A percentile compares a stretch with the other conserved stretches of the same genome.
Evolutionary conservation across 2,888 invertebrate genomes (phyloP).

Genomic region (Dryobotodes eremita): DNA sequence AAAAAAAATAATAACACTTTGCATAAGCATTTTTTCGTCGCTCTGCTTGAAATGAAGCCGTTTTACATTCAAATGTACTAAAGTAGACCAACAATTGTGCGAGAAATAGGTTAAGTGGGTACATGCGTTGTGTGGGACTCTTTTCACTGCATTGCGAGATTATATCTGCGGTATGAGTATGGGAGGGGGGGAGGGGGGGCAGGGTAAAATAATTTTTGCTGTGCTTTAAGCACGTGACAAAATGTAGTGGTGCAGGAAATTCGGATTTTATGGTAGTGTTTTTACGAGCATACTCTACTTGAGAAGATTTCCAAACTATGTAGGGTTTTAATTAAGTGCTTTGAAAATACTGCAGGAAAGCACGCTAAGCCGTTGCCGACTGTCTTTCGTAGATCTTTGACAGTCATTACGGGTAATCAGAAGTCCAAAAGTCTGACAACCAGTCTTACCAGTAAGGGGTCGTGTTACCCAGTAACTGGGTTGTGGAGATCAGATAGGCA

Average conservation of each 20-base stretch:
- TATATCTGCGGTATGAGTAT: conserved; percentile 25
- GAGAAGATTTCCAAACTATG: too few relatives aligned
- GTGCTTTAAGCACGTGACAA: background rate
- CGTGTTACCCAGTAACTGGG: background rate
- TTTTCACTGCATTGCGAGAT: conserved; percentile 59
- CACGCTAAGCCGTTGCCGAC: background rate
- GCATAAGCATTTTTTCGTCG: conserved; percentile 88
- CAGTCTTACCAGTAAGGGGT: background rate
- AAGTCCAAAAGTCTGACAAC: background rate
- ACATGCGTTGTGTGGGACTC: conserved; percentile 65
- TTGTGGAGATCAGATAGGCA: background rate
- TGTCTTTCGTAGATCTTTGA: background rate
- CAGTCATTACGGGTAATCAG: background rate
- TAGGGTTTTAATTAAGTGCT: background rate
- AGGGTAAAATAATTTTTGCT: conserved; percentile 9
- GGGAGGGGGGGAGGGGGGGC: background rate
- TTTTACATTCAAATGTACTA: conserved; percentile 81
- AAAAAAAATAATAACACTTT: conserved; percentile 89
- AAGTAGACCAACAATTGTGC: conserved; percentile 74
- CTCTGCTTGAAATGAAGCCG: conserved; percentile 73
- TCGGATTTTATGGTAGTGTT: background rate
- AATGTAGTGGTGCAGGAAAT: background rate
- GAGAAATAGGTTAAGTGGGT: conserved; percentile 76
- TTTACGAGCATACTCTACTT: background rate
- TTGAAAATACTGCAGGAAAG: background rate